A percentile compares a stretch with the other conserved stretches of the same genome.
These are phyloP conservation scores for Pterocles burchelli DNA, from an alignment of 2,113 vertebrate genomes.

Conservation along the genomic window DNA sequence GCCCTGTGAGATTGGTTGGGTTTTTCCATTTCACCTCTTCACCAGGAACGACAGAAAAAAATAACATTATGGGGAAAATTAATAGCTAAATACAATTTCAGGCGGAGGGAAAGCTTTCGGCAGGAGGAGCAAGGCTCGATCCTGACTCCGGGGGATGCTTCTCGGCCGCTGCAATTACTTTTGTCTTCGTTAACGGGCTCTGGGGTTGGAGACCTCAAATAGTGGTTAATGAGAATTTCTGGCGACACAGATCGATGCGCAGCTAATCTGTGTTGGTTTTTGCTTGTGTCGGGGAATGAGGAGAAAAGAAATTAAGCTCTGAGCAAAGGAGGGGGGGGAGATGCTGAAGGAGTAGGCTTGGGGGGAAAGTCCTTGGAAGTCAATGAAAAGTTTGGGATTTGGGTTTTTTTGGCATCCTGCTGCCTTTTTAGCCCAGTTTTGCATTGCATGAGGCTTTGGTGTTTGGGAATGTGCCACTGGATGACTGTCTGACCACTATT, in stretches of 20 bases:
- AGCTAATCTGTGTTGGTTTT: neutral
- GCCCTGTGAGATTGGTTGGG: conserved; percentile 5
- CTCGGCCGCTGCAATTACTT: neutral
- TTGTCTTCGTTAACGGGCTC: neutral
- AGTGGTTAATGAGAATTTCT: neutral
- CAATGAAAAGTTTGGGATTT: neutral
- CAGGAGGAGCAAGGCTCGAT: neutral
- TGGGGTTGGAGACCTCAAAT: neutral
- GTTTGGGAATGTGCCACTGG: rapidly evolving
- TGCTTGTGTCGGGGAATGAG: rapidly evolving
- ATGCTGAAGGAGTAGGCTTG: rapidly evolving
- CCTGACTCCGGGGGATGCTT: neutral
- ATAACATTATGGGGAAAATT: neutral
- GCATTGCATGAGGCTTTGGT: neutral
- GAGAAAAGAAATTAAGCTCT: neutral
- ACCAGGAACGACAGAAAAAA: conserved; percentile 23
- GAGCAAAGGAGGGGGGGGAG: rapidly evolving
- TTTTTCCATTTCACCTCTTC: conserved; percentile 57
- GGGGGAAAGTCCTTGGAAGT: neutral
- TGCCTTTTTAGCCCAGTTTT: neutral
- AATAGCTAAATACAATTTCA: conserved; percentile 38
- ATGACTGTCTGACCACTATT: rapidly evolving
- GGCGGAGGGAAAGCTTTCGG: neutral
- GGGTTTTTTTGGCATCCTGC: rapidly evolving
- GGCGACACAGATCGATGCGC: rapidly evolving